phyloP scores from a whole-genome alignment of 2,888 invertebrate species.

The Tineola bisselliella region DNA sequence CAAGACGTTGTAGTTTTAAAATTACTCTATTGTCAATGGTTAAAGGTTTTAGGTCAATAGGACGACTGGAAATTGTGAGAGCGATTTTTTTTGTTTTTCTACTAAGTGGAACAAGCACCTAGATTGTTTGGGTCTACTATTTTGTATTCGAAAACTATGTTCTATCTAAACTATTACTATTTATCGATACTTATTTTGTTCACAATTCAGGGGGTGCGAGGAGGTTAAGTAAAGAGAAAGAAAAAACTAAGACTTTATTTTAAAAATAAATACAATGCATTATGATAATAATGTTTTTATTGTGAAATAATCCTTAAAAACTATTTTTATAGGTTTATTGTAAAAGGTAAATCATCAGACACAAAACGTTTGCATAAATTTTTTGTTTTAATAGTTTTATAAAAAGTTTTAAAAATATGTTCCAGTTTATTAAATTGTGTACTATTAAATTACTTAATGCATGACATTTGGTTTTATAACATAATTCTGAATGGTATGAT shows the following conservation, averaged over 20 bases:
- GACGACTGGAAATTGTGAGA: neutral
- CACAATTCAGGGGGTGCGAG: too few relatives aligned
- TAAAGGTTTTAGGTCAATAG: conserved; percentile 1
- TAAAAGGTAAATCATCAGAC: too few relatives aligned
- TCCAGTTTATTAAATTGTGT: neutral
- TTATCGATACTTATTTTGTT: too few relatives aligned
- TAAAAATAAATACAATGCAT: too few relatives aligned
- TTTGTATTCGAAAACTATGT: neutral
- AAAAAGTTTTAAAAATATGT: neutral
- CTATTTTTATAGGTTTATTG: too few relatives aligned
- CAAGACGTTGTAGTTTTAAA: neutral
- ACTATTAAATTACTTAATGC: neutral
- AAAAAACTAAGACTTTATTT: too few relatives aligned
- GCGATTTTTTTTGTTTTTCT: neutral
- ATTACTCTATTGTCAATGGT: neutral
- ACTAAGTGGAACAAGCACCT: neutral
- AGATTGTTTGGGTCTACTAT: neutral
- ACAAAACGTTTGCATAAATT: too few relatives aligned
- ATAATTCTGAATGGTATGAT: neutral
- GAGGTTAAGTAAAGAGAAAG: too few relatives aligned
- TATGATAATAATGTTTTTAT: too few relatives aligned
- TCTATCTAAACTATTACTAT: too few relatives aligned
- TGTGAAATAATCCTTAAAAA: too few relatives aligned
- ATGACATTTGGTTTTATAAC: neutral
- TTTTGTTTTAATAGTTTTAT: too few relatives aligned